A percentile compares a stretch with the other conserved stretches of the same genome.
These are phyloP conservation scores for Acomys russatus DNA, from an alignment of 2,797 vertebrate species.

Conservation along the genomic window DNA sequence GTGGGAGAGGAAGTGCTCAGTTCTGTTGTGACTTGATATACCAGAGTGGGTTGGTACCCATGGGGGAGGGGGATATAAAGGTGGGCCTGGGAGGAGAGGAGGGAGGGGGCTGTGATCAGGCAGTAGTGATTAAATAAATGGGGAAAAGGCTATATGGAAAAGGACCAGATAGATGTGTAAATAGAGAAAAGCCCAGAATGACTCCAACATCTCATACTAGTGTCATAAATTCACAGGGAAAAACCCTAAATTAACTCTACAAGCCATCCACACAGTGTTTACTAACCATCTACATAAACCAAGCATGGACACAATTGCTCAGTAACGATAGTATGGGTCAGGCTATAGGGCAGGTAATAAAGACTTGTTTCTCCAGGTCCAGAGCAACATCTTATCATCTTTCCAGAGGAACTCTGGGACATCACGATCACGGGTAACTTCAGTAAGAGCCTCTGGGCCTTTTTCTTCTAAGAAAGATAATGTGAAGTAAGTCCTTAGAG, in stretches of 20 bases:
- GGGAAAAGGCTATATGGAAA: constrained; percentile 28
- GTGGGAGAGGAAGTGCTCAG: no score
- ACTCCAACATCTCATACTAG: constrained; percentile 5
- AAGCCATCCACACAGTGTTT: neutral
- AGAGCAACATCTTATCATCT: constrained; percentile 31
- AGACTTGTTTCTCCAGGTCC: neutral
- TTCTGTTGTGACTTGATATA: no score
- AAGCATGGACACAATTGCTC: neutral
- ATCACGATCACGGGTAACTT: constrained; percentile 7
- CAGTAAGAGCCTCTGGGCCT: constrained; percentile 52
- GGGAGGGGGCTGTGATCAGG: no score
- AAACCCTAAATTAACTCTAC: constrained; percentile 35
- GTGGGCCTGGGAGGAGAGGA: no score
- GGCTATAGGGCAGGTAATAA: constrained; percentile 39
- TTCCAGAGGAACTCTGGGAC: neutral
- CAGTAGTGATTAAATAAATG: no score
- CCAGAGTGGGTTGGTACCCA: no score
- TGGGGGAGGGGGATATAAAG: no score
- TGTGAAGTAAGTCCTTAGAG: constrained; percentile 18
- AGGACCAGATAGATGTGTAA: constrained; percentile 24
- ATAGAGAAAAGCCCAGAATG: constrained; percentile 37
- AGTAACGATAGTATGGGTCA: neutral
- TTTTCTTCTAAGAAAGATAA: constrained; percentile 74
- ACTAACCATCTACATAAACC: constrained; percentile 15
- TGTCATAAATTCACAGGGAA: neutral